Conservation (phyloP, 2,113 vertebrate genomes). For the Gallinago paraguaiae region DNA sequence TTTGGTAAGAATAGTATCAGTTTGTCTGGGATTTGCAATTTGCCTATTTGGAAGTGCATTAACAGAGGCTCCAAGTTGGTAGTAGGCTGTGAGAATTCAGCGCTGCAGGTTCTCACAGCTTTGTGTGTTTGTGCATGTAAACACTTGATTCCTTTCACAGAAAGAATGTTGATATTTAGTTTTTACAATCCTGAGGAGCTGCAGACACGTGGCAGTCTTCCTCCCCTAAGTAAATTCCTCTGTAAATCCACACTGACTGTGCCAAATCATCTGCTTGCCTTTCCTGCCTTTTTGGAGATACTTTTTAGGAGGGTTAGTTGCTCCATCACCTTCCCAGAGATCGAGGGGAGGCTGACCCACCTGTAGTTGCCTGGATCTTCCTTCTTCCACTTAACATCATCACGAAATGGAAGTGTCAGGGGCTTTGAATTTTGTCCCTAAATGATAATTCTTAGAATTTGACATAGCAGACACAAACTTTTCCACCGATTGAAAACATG, state of each 20-base stretch:
- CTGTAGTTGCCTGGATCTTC: not conserved
- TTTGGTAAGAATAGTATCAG: not conserved
- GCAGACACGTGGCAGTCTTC: not conserved
- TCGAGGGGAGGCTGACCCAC: accelerated
- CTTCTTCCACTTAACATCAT: not conserved
- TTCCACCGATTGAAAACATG: not conserved
- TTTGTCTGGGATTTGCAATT: not conserved
- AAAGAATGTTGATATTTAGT: not conserved
- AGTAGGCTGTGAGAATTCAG: not conserved
- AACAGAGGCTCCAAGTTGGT: not conserved
- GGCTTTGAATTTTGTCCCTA: not conserved
- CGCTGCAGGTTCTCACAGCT: not conserved
- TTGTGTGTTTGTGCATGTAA: not conserved
- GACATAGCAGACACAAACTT: not conserved
- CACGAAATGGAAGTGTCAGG: not conserved
- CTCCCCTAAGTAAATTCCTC: not conserved
- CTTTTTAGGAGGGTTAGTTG: not conserved
- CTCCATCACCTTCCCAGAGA: not conserved
- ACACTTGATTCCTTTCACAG: not conserved
- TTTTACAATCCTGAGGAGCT: not conserved
- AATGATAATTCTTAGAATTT: not conserved
- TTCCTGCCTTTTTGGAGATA: not conserved
- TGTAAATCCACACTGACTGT: not conserved
- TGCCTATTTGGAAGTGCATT: not conserved
- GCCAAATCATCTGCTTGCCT: not conserved